Percentiles rank a stretch among this genome's conserved stretches.
These are phyloP conservation scores for Scelioninae gen. 1 DNA, from an alignment of 2,888 invertebrate genomes.

Conservation along the genomic window DNA sequence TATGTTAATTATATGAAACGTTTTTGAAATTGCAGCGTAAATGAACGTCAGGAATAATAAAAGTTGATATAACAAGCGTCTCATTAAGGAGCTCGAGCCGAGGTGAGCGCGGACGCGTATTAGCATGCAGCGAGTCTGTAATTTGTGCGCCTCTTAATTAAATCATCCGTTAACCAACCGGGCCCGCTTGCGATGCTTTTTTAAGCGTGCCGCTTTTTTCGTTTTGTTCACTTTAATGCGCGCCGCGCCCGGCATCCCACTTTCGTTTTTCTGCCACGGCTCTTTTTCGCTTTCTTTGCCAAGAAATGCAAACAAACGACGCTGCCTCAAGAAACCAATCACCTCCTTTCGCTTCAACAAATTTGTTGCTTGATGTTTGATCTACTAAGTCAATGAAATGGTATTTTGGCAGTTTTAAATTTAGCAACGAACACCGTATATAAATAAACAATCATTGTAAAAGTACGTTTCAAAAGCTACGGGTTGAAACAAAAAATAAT, in stretches of 20 bases:
- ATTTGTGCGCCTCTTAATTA: constrained; percentile 85
- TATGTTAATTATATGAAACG: constrained; percentile 64
- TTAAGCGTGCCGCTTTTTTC: constrained; percentile 69
- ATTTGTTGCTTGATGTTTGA: constrained; percentile 36
- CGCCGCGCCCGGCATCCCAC: constrained; percentile 72
- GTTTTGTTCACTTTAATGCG: constrained; percentile 70
- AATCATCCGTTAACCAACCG: constrained; percentile 84
- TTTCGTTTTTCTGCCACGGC: constrained; percentile 67
- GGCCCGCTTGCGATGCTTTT: constrained; percentile 69
- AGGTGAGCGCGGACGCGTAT: constrained; percentile 82
- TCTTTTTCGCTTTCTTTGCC: constrained; percentile 65
- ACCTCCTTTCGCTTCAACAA: constrained; percentile 51
- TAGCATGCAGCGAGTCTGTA: constrained; percentile 84
- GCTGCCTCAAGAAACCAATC: constrained; percentile 37
- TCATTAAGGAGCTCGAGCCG: constrained; percentile 82
- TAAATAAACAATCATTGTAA: background rate
- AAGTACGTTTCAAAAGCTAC: no score
- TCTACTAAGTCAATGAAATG: background rate
- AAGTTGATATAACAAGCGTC: constrained; percentile 78
- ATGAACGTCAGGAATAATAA: constrained; percentile 64
- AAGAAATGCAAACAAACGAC: constrained; percentile 82
- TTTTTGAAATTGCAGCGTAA: constrained; percentile 64
- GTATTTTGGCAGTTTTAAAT: background rate
- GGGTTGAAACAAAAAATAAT: no score
- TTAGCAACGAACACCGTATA: background rate